Conservation (phyloP, 2,888 invertebrate species). For the Apomyelois bistriatella region DNA sequence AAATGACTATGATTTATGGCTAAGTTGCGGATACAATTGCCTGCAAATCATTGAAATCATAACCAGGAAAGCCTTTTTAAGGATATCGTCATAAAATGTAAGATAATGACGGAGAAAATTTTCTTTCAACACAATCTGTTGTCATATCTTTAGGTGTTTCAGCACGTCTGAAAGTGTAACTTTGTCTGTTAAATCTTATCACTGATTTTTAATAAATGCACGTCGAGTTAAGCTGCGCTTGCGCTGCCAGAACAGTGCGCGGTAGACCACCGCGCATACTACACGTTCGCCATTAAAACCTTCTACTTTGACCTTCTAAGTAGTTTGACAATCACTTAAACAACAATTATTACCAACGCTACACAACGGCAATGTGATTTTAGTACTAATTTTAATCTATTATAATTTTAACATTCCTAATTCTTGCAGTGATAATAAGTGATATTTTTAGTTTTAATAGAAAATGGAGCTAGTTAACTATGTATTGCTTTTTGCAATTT, state of each 20-base stretch:
- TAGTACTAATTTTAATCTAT: slow-evolving; percentile 20
- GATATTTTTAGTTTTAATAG: slow-evolving; percentile 31
- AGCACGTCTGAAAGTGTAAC: not conserved
- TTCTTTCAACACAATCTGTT: too few relatives aligned
- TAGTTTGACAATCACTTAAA: slow-evolving; percentile 27
- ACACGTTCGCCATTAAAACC: slow-evolving; percentile 31
- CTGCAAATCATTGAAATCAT: too few relatives aligned
- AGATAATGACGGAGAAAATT: too few relatives aligned
- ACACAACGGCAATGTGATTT: slow-evolving; percentile 35
- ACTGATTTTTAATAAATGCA: not conserved
- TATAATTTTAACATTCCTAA: slow-evolving; percentile 15
- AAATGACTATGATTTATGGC: too few relatives aligned
- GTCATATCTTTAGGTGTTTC: too few relatives aligned
- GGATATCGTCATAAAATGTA: too few relatives aligned
- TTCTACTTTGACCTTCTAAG: slow-evolving; percentile 25
- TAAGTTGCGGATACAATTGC: too few relatives aligned
- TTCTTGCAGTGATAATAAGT: slow-evolving; percentile 31
- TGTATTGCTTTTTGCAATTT: slow-evolving; percentile 32
- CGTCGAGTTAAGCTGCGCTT: slow-evolving; percentile 6
- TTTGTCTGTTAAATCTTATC: not conserved
- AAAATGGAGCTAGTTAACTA: slow-evolving; percentile 30
- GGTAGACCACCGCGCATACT: slow-evolving; percentile 35
- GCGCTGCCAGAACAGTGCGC: slow-evolving; percentile 35
- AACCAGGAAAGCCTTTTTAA: too few relatives aligned
- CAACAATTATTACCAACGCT: slow-evolving; percentile 29